A percentile compares a stretch with the other conserved stretches of the same genome.
These are phyloP conservation scores for Sinhomidia bicolor DNA, from an alignment of 2,888 invertebrate species.

Conservation along the genomic window DNA sequence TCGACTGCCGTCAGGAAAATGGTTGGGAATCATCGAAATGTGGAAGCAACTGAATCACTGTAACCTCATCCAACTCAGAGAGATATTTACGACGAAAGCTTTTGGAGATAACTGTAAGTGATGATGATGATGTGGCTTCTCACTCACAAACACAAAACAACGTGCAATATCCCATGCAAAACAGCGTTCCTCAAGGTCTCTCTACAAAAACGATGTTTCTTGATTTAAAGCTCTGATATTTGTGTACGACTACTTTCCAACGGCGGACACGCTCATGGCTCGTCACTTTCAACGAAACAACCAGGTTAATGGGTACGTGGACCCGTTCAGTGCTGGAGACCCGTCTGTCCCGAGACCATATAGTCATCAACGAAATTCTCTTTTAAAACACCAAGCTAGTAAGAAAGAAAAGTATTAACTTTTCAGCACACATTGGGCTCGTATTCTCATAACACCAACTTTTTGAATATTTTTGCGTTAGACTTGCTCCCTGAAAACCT, in stretches of 20 bases:
- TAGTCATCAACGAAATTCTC: constrained; percentile 91
- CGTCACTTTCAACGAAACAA: constrained; percentile 87
- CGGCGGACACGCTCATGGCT: constrained; percentile 92
- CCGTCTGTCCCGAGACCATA: constrained; percentile 91
- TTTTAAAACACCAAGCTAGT: constrained; percentile 86
- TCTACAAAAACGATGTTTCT: constrained; percentile 46
- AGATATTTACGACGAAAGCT: constrained; percentile 96
- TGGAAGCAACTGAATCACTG: constrained; percentile 98
- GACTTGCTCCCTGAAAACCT: constrained; percentile 92
- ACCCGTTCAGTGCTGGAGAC: constrained; percentile 90
- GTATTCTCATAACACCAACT: too few species aligned
- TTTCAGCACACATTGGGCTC: background rate
- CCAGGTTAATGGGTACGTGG: constrained; percentile 86
- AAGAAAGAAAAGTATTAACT: constrained; percentile 19
- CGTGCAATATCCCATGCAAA: background rate
- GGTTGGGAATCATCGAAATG: constrained; percentile 92
- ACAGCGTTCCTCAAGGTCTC: background rate
- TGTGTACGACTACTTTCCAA: constrained; percentile 97
- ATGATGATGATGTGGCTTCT: background rate
- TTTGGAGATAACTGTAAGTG: constrained; percentile 96
- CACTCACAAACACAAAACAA: background rate
- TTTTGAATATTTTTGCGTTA: constrained; percentile 80
- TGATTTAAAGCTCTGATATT: constrained; percentile 92
- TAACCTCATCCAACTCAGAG: constrained; percentile 95
- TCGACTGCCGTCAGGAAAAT: constrained; percentile 91